Percentiles rank a stretch among this genome's conserved stretches.
Evolutionary conservation across 2,888 invertebrate species (phyloP).

Genomic region (Lycia hirtaria): DNA sequence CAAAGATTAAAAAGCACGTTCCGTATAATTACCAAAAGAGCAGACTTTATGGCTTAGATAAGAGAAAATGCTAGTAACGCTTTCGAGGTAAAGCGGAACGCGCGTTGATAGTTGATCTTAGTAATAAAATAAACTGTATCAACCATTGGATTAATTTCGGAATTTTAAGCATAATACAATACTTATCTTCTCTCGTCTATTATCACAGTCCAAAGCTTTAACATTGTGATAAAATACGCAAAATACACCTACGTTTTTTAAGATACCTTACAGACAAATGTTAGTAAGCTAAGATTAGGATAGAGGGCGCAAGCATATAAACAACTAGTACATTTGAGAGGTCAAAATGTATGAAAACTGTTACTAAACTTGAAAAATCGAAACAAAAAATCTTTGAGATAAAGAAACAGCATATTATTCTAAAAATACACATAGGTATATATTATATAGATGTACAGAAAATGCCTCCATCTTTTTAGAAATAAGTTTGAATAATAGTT

Average conservation of each 20-base stretch:
- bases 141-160: neutral
- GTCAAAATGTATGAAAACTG: too few relatives aligned
- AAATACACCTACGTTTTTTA: constrained; percentile 7
- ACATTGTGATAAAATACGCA: constrained; percentile 47
- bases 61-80: neutral
- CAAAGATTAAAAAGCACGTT: neutral
- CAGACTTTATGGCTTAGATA: neutral
- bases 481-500: too few relatives aligned
- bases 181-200: constrained; percentile 66
- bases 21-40: neutral
- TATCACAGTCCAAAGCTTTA: constrained; percentile 82
- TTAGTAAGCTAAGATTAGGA: neutral
- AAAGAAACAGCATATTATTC: too few relatives aligned
- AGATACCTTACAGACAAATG: constrained; percentile 23
- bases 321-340: neutral
- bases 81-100: too few relatives aligned
- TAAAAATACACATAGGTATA: too few relatives aligned
- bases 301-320: neutral
- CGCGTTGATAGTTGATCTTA: too few relatives aligned
- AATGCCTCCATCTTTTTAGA: too few relatives aligned
- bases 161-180: constrained; percentile 33
- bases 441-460: too few relatives aligned
- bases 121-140: neutral
- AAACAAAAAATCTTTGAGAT: too few relatives aligned
- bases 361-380: too few relatives aligned